Evolutionary conservation across 2,888 invertebrate species (phyloP).

Genomic region (Phragmatobia fuliginosa): DNA sequence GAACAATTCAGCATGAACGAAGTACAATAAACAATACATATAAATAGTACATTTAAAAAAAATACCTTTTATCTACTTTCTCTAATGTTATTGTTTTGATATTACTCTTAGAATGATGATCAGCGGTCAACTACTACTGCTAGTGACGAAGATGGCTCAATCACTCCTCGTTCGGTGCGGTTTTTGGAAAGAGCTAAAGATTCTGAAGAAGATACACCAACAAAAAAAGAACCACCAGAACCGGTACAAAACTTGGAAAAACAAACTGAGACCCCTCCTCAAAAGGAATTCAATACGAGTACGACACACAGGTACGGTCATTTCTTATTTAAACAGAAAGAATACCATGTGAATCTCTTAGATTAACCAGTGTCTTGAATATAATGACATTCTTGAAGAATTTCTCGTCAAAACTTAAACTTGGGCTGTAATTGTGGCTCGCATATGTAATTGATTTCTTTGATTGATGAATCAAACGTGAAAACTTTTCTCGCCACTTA

Average conservation of each 20-base stretch:
- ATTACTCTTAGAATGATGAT: constrained; percentile 69
- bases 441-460: background rate
- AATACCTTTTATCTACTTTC: too few relatives aligned
- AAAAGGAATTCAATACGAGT: constrained; percentile 60
- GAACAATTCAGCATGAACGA: too few relatives aligned
- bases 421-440: background rate
- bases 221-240: constrained; percentile 53
- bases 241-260: constrained; percentile 38
- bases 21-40: too few relatives aligned
- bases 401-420: background rate
- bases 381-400: background rate
- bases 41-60: too few relatives aligned
- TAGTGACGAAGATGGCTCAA: constrained; percentile 86
- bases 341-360: background rate
- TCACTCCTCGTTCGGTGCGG: constrained; percentile 88
- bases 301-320: constrained; percentile 64
- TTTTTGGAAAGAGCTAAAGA: constrained; percentile 86
- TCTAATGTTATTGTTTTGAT: background rate
- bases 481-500: background rate
- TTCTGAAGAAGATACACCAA: constrained; percentile 71
- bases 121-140: constrained; percentile 78
- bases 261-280: constrained; percentile 56
- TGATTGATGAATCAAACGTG: background rate
- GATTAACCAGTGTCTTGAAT: background rate
- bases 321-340: background rate